Base-by-base conservation (phyloP, 2,797 vertebrate species). In the Molossus alvarezi region DNA sequence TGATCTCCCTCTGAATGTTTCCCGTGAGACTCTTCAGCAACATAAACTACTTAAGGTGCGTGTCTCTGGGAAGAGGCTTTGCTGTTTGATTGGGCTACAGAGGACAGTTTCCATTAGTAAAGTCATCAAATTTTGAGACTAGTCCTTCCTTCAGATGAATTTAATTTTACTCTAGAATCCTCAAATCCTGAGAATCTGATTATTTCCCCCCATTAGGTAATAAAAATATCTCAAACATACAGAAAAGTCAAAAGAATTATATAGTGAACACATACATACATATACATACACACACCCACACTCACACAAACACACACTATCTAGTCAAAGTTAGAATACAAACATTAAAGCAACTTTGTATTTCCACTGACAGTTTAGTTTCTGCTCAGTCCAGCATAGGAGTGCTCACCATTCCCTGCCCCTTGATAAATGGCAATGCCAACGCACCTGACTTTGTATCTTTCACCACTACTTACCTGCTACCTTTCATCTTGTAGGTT, bases 11-110 rank as follows among this genome's bases (percentile, higher is more conserved):
- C 98, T 99, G 96, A 99, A 99, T 45, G 99, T 99, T 83, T 99
- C 99, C 97, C 99, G 99, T 98, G 99, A 99, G 98, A 99, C 99
- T 65, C 99, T 99, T 96, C 99, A 99, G 98, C 99, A 99, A 91
- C 99, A 99, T 98, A 99, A 99, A 98, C 98, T 99, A 81, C 98
- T 99, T 79, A 99, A 99, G 99, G 99, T 99, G 96, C 98, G 96
- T 55, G 23, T 77, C 55, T 81, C 51, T 51, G 20, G 37, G 57
- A 51, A 11, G 51, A 79, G 29, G 4, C 75, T 53, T 21, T 57
- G 71, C 41, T 75, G 14, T 55, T 82, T 13, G 53, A 51, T 60
- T 55, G 51, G 57, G 58, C 58, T 45, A 72, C 14, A 3, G 25
- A 91, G 62, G 17, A 20, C 57, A 65, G 41, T 11, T 18, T 65